Conservation (phyloP, 2,797 vertebrate species). For the Myotis myotis region DNA sequence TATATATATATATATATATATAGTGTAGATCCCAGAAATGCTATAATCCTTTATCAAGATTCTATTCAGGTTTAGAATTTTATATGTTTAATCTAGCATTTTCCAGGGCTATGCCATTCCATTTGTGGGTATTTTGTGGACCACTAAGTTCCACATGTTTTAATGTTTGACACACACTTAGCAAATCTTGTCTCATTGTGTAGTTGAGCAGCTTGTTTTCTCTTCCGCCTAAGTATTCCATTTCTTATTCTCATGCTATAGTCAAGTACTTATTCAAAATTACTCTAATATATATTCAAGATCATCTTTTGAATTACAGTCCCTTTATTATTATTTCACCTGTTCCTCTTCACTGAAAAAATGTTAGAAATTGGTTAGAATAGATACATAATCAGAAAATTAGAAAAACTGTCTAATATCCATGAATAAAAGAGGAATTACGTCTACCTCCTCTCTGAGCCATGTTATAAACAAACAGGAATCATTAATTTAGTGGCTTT, state of each 20-base stretch:
- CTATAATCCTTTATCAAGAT: not conserved
- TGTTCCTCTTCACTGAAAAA: constrained; percentile 28
- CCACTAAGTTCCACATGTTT: not conserved
- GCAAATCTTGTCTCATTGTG: not conserved
- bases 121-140: not conserved
- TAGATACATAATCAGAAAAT: constrained; percentile 17
- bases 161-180: not conserved
- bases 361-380: not conserved
- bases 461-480: not conserved
- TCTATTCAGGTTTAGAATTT: not conserved
- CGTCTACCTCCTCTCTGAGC: not conserved
- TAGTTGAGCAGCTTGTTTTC: not conserved
- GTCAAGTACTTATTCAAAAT: constrained; percentile 31
- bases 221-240: not conserved
- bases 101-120: not conserved
- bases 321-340: not conserved
- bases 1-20: not conserved
- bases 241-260: not conserved
- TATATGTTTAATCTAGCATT: not conserved
- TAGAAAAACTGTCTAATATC: not conserved
- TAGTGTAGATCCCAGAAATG: not conserved
- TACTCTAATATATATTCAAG: constrained; percentile 20
- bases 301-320: constrained; percentile 38
- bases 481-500: not conserved
- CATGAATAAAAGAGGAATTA: constrained; percentile 30